Percentiles rank a stretch among this genome's conserved stretches.
Conservation (phyloP, 2,113 vertebrate genomes). For the Lamprotornis superbus region DNA sequence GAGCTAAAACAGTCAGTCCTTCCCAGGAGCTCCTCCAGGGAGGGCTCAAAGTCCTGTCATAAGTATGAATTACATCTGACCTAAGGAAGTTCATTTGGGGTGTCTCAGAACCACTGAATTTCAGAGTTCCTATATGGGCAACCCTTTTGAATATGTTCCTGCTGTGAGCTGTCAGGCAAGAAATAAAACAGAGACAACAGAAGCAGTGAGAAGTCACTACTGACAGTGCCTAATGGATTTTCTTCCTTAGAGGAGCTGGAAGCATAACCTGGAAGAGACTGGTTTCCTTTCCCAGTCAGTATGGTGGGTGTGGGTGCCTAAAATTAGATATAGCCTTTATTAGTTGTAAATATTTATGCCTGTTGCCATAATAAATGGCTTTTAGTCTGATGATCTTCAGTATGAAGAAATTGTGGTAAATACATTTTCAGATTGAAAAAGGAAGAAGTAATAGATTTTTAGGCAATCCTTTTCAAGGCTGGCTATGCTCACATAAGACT, state of each 20-base stretch:
- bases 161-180: not conserved
- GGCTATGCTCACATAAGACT: not conserved
- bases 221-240: not conserved
- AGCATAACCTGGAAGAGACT: not conserved
- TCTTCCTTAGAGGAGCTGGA: not conserved
- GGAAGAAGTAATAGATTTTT: not conserved
- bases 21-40: not conserved
- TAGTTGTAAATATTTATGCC: conserved; percentile 28
- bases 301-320: not conserved
- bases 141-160: not conserved
- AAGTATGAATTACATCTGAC: not conserved
- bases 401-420: not conserved
- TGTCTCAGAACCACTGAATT: not conserved
- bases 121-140: not conserved
- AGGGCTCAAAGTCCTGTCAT: not conserved
- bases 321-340: not conserved
- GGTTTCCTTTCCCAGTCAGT: not conserved
- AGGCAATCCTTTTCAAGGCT: not conserved
- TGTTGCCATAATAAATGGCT: not conserved
- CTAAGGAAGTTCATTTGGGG: not conserved
- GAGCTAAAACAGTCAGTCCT: not conserved
- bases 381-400: not conserved
- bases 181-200: not conserved
- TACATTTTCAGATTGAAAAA: not conserved
- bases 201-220: not conserved